Base-by-base conservation (phyloP, 1,140 invertebrate species). In the Geopemphigus sp. region DNA sequence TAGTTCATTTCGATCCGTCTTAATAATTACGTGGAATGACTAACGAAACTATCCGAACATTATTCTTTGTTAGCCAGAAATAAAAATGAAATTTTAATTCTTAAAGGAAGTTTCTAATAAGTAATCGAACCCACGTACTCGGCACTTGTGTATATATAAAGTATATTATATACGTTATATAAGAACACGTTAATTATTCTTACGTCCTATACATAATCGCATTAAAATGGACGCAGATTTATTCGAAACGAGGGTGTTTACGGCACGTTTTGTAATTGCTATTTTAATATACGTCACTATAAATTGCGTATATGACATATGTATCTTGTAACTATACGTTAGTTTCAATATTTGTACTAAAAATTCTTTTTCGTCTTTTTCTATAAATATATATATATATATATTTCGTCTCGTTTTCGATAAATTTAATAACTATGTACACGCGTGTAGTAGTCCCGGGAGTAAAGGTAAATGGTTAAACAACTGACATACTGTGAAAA, bases 391-490 rank as follows among this genome's bases (percentile, higher is more conserved):
- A 24, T 15, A 29, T 1, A 59, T 15, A 14, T n/a, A n/a, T n/a
- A n/a, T n/a, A n/a, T n/a, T n/a, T n/a, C n/a, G n/a, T 68, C 47
- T 53, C 22, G 22, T 68, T 68, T 68, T 50, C 22, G 5, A n/a
- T 17, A 5, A 70, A 47, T 22, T 22, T 5, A 45, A 70, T 26
- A 50, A 70, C 45, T 10, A 24, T 0, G 0, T 50, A 68, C n/a
- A 47, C 5, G n/a, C 17, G 32, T 66, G 24, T 12, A n/a, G 66
- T 50, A 45, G 22, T 70, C 6, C 17, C 15, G 2, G 6, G 6
- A 45, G 66, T 26, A 10, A 47, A 14, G 45, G 39, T 68, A 68
- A 68, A 50, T 50, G 64, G 22, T 50, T 26, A 70, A 70, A 70
- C 47, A 70, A 68, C 26, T 68, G 66, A 50, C 66, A 15, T 39